Evolutionary conservation across 2,888 invertebrate genomes (phyloP).

Genomic region (Sipunculus nudus): DNA sequence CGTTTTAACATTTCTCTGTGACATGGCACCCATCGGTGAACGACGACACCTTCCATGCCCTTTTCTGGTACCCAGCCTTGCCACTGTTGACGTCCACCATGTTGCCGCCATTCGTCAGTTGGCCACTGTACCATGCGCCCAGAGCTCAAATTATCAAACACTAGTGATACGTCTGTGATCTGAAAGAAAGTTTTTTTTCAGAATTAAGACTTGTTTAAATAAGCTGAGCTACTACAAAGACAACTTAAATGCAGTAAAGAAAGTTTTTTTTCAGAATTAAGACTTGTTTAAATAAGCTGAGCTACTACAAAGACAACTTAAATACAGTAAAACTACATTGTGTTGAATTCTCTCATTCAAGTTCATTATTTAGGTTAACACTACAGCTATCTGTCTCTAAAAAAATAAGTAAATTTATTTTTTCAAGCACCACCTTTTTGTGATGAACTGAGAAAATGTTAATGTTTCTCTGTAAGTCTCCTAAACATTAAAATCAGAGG

Average conservation of each 20-base stretch:
- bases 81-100: constrained; percentile 90
- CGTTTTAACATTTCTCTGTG: constrained; percentile 87
- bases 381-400: too few relatives aligned
- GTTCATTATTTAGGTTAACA: too few relatives aligned
- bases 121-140: constrained; percentile 97
- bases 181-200: constrained; percentile 42
- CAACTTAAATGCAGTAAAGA: constrained; percentile 35
- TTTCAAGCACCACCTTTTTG: too few relatives aligned
- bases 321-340: too few relatives aligned
- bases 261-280: neutral
- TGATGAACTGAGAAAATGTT: too few relatives aligned
- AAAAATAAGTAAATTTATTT: too few relatives aligned
- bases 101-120: constrained; percentile 83
- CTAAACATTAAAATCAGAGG: too few relatives aligned
- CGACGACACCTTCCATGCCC: constrained; percentile 91
- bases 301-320: constrained; percentile 7
- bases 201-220: too few relatives aligned
- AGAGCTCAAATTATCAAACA: constrained; percentile 91
- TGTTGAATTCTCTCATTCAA: too few relatives aligned
- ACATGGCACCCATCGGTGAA: constrained; percentile 93
- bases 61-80: constrained; percentile 87
- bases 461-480: too few relatives aligned
- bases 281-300: too few relatives aligned
- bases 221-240: constrained; percentile 11
- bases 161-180: constrained; percentile 65